Conservation (phyloP, 2,888 invertebrate genomes). For the Stenodema calcarata region DNA sequence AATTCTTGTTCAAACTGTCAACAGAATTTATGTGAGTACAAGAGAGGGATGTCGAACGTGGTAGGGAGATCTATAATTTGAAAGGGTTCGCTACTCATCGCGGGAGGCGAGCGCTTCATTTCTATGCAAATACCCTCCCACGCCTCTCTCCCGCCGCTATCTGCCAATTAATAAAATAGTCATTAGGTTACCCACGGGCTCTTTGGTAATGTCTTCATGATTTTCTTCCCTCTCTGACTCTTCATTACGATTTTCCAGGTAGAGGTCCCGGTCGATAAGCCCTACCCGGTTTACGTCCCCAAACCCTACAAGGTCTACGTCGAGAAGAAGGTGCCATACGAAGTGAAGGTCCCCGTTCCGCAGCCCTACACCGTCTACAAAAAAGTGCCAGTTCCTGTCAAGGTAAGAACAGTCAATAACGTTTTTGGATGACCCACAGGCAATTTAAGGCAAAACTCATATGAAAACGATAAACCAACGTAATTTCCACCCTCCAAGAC, state of each 20-base stretch:
- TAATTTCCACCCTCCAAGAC: too few species aligned
- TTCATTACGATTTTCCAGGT: slow-evolving; percentile 64
- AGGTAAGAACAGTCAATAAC: slow-evolving; percentile 63
- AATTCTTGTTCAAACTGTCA: not conserved
- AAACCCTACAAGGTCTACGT: slow-evolving; percentile 73
- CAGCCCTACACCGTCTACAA: slow-evolving; percentile 60
- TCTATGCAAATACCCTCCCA: not conserved
- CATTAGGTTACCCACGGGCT: not conserved
- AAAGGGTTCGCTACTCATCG: not conserved
- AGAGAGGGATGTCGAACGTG: not conserved
- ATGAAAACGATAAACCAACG: too few species aligned
- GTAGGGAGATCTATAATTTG: not conserved
- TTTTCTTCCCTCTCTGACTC: not conserved
- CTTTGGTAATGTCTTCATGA: not conserved
- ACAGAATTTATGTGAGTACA: not conserved
- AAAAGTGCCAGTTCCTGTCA: slow-evolving; percentile 68
- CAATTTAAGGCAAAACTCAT: too few species aligned
- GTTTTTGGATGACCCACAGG: too few species aligned
- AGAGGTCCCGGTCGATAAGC: slow-evolving; percentile 64
- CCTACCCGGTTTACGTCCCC: slow-evolving; percentile 76
- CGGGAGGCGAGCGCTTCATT: not conserved
- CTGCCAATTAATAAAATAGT: not conserved
- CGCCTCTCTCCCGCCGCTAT: not conserved
- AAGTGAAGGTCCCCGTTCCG: slow-evolving; percentile 72
- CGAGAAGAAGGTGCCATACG: slow-evolving; percentile 66